A percentile compares a stretch with the other conserved stretches of the same genome.
Conservation (phyloP, 2,113 vertebrate species). For the Spea bombifrons region DNA sequence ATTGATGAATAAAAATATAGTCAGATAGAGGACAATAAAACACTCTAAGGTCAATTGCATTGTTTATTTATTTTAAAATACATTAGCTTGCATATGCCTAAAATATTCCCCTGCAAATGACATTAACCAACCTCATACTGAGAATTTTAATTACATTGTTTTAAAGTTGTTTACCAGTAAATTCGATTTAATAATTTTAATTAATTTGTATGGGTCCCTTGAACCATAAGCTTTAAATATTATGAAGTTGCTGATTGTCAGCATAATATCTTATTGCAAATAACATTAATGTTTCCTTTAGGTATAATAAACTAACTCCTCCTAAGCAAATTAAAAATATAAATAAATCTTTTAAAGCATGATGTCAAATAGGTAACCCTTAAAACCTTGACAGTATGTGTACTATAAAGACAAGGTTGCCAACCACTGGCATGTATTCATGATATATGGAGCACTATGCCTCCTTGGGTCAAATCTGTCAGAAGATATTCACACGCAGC, state of each 20-base stretch:
- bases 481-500: too few relatives aligned
- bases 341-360: too few relatives aligned
- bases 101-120: conserved; percentile 35
- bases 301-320: conserved; percentile 29
- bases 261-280: conserved; percentile 43
- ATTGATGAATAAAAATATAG: background rate
- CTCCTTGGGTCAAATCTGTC: too few relatives aligned
- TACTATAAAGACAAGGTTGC: too few relatives aligned
- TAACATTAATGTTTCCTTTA: conserved; percentile 26
- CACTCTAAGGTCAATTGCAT: background rate
- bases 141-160: conserved; percentile 48
- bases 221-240: conserved; percentile 32
- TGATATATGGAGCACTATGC: too few relatives aligned
- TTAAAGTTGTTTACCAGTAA: conserved; percentile 44
- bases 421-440: too few relatives aligned
- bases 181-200: conserved; percentile 48
- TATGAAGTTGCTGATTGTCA: conserved; percentile 33
- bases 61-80: conserved; percentile 29
- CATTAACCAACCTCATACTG: conserved; percentile 42
- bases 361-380: too few relatives aligned
- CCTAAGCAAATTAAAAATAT: conserved; percentile 21
- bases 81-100: conserved; percentile 26
- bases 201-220: conserved; percentile 44
- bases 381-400: too few relatives aligned
- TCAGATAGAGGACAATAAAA: background rate